phyloP scores from a whole-genome alignment of 2,797 vertebrate genomes.

The Chaunax sp. region DNA sequence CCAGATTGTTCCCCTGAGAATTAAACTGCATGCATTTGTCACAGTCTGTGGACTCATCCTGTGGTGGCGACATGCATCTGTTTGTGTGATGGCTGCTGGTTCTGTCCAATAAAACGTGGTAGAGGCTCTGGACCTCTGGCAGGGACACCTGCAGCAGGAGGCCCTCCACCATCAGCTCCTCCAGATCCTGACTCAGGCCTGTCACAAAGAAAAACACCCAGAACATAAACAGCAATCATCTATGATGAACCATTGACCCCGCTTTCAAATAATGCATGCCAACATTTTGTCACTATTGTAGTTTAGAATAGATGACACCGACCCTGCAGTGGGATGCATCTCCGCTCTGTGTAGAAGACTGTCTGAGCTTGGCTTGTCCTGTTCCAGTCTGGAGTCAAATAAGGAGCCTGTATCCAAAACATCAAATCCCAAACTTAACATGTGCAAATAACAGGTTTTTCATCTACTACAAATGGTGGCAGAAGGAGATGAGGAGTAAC shows the following conservation, averaged over 20 bases:
- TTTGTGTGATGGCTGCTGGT: slow-evolving; percentile 72
- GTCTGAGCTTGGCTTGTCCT: slow-evolving; percentile 81
- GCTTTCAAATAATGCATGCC: not conserved
- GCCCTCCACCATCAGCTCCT: slow-evolving; percentile 96
- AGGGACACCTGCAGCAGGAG: slow-evolving; percentile 95
- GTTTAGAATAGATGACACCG: slow-evolving; percentile 41
- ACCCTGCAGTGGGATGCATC: slow-evolving; percentile 92
- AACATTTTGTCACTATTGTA: not conserved
- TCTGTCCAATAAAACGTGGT: slow-evolving; percentile 86
- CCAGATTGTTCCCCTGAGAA: slow-evolving; percentile 72
- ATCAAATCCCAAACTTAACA: slow-evolving; percentile 23
- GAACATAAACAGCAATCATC: not conserved
- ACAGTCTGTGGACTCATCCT: slow-evolving; percentile 59
- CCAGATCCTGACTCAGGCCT: slow-evolving; percentile 91
- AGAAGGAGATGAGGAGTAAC: slow-evolving; percentile 50
- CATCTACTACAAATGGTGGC: not conserved
- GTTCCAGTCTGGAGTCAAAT: slow-evolving; percentile 87
- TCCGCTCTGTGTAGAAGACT: slow-evolving; percentile 88
- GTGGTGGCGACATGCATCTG: slow-evolving; percentile 73
- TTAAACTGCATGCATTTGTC: slow-evolving; percentile 72
- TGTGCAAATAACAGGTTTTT: not conserved
- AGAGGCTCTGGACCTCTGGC: slow-evolving; percentile 93
- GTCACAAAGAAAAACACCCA: slow-evolving; percentile 16
- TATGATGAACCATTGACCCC: fast-evolving
- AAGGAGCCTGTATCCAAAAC: slow-evolving; percentile 72